phyloP scores from a whole-genome alignment of 2,797 vertebrate genomes.

The Acipenser ruthenus region DNA sequence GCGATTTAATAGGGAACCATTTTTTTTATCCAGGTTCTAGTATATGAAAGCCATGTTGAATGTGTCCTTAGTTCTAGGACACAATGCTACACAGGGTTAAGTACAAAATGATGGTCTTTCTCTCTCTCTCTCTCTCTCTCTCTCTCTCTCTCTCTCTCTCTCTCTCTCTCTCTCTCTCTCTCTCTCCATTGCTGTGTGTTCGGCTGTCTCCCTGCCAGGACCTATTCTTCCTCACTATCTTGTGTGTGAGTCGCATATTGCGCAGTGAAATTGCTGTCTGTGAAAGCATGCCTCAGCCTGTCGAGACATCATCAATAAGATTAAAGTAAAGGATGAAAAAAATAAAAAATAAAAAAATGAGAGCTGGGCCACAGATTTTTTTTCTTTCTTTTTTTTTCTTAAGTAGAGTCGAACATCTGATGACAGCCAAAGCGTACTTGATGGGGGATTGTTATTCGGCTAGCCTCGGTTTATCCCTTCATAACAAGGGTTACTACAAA shows the following conservation, averaged over 20 bases:
- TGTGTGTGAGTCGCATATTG: conserved; percentile 94
- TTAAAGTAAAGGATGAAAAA: conserved; percentile 86
- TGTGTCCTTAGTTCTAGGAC: not conserved
- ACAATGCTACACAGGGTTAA: not conserved
- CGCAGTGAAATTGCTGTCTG: conserved; percentile 95
- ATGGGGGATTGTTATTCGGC: conserved; percentile 49
- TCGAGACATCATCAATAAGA: conserved; percentile 99
- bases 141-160: not conserved
- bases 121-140: conserved; percentile 8
- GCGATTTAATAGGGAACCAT: too few relatives aligned
- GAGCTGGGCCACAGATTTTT: conserved; percentile 47
- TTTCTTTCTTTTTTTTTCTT: conserved; percentile 56
- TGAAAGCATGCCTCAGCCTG: conserved; percentile 95
- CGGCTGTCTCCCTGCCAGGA: conserved; percentile 83
- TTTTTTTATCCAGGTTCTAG: too few relatives aligned
- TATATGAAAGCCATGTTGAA: not conserved
- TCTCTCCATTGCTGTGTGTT: conserved; percentile 71
- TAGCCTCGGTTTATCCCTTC: conserved; percentile 41
- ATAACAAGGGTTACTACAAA: conserved; percentile 49
- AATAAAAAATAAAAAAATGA: conserved; percentile 88
- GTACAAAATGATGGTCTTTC: conserved; percentile 23
- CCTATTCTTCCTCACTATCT: conserved; percentile 79
- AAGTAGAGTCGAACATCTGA: conserved; percentile 60
- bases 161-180: conserved; percentile 39
- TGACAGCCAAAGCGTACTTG: conserved; percentile 63